Evolutionary conservation across 2,888 invertebrate species (phyloP), one percentile per base, ranked within the genome.

Genomic region (Rapana venosa): DNA sequence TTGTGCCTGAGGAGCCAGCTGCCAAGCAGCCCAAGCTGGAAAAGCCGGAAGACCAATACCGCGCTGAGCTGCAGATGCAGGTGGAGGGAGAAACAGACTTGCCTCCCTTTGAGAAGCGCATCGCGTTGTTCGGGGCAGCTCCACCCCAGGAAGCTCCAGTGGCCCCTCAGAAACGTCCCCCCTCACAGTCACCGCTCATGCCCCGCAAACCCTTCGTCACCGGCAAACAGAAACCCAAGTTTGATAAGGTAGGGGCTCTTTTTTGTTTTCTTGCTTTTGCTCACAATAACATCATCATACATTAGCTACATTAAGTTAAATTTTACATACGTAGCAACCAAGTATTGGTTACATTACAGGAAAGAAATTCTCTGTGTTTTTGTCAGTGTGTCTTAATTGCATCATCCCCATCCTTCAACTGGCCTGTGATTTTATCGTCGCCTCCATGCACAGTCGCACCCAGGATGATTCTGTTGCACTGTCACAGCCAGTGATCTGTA

Each of bases 21-120:
- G 92, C 93, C 61, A 94, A 94, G 81, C 92, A 93, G 36, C 93
- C 94, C 17, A 94, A 94, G 90, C 92, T 94, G 74, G 94, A 95
- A 87, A 91, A 93, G 70, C 90, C 81, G 70, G 90, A 90, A n/a
- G 91, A 91, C 61, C 93, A 91, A 79, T 94, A 92, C 91, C 92
- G 91, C 6, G 94, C 94, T 56, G 92, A 94, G 83, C 91, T 94
- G 36, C 92, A 93, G 61, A 93, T 95, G 94, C 92, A 94, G 88
- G 90, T 95, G 30, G 90, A 91, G 22, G 91, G 90, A 26, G 90
- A 94, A 81, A 91, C 91, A 88, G 93, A 93, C 47, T 90, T 93
- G 47, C 94, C 94, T 26, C 91, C 93, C 87, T 94, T 93, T 92
- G 93, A 94, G 91, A 94, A 94, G 90, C 92, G 93, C 83, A 93